phyloP scores from a whole-genome alignment of 2,888 invertebrate genomes.

The Drosophila emarginata region DNA sequence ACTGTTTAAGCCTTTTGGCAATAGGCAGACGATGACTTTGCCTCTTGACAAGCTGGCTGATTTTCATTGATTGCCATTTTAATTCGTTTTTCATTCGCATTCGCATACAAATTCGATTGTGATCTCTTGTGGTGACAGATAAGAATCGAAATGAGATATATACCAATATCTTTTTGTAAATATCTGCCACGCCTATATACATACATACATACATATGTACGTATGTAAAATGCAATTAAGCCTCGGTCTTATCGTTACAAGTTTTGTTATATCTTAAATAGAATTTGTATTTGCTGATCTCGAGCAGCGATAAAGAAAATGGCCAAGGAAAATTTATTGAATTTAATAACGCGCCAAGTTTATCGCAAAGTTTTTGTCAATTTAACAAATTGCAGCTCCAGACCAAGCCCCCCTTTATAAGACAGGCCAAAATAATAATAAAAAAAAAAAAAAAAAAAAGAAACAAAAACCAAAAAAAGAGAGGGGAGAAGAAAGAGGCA shows the following conservation, averaged over 20 bases:
- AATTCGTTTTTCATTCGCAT: slow-evolving; percentile 27
- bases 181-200: neutral
- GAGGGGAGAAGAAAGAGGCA: no score
- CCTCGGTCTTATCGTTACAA: slow-evolving; percentile 55
- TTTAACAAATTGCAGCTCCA: slow-evolving; percentile 68
- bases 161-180: slow-evolving; percentile 19
- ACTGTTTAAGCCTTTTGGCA: neutral
- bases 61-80: slow-evolving; percentile 58
- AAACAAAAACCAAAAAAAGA: neutral
- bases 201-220: neutral
- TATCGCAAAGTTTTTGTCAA: slow-evolving; percentile 76
- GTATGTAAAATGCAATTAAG: slow-evolving; percentile 51
- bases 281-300: slow-evolving; percentile 77
- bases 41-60: slow-evolving; percentile 54
- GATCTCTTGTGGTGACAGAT: slow-evolving; percentile 33
- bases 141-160: slow-evolving; percentile 36
- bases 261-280: slow-evolving; percentile 61
- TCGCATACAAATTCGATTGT: neutral
- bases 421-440: neutral
- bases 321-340: slow-evolving; percentile 62
- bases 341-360: slow-evolving; percentile 76
- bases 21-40: slow-evolving; percentile 32
- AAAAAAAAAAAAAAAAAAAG: slow-evolving; percentile 2
- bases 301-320: slow-evolving; percentile 41
- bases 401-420: slow-evolving; percentile 53